Conservation (phyloP, 2,797 vertebrate species). For the Lacerta agilis region DNA sequence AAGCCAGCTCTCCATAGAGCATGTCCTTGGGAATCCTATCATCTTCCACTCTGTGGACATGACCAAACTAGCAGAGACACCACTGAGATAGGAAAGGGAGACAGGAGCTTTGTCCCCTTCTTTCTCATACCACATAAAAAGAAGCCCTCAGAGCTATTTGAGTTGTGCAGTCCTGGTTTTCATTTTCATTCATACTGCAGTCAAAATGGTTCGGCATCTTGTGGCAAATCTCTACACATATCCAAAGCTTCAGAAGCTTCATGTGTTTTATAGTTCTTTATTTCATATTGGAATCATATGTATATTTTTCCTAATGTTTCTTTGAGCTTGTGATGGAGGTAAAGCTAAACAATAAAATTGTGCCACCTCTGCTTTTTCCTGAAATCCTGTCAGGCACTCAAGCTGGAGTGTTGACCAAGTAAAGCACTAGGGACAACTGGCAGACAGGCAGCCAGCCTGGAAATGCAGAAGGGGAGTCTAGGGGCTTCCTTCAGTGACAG, state of each 20-base stretch:
- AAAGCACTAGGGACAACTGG: neutral
- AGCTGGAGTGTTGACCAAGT: neutral
- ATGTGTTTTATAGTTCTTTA: neutral
- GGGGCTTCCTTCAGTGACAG: neutral
- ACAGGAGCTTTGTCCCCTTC: neutral
- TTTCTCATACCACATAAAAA: neutral
- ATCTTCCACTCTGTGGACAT: too few species aligned
- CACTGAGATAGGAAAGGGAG: too few species aligned
- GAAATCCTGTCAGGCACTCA: neutral
- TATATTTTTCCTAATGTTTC: neutral
- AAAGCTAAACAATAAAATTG: neutral
- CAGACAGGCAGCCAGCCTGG: neutral
- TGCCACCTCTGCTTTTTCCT: neutral
- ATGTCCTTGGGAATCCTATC: too few species aligned
- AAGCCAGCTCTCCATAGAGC: too few species aligned
- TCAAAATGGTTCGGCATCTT: neutral
- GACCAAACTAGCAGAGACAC: too few species aligned
- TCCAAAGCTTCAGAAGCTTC: neutral
- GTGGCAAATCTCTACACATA: neutral
- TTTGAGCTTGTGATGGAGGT: neutral
- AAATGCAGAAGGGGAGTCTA: neutral
- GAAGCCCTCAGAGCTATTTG: neutral
- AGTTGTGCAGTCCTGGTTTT: neutral
- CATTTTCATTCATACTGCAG: neutral
- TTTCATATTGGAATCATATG: neutral